Conservation (phyloP, 2,797 vertebrate species). For the Notoglanidium macrostoma region DNA sequence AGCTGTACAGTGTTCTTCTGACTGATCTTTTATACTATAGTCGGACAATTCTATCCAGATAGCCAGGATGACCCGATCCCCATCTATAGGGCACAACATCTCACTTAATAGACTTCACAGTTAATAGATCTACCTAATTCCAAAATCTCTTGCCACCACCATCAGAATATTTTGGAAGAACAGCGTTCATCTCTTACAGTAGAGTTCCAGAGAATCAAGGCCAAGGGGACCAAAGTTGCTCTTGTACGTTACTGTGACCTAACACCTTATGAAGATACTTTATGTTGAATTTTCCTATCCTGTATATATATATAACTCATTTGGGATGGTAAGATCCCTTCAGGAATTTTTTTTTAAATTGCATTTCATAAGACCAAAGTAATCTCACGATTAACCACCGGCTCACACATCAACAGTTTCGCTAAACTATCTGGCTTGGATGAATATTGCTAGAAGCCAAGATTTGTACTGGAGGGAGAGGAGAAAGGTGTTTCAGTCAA, state of each 20-base stretch:
- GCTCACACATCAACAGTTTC: background rate
- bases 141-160: background rate
- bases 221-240: background rate
- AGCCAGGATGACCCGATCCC: background rate
- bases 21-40: background rate
- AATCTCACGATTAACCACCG: background rate
- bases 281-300: background rate
- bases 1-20: background rate
- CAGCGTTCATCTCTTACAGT: background rate
- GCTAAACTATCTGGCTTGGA: background rate
- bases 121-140: background rate
- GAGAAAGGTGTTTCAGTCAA: slow-evolving; percentile 28
- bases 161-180: background rate
- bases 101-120: background rate
- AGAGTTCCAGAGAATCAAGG: background rate
- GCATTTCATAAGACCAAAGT: background rate
- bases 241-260: background rate
- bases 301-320: background rate
- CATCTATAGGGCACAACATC: background rate
- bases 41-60: background rate
- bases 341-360: background rate
- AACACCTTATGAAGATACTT: background rate
- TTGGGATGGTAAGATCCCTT: background rate
- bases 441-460: background rate
- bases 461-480: background rate